Conservation (phyloP, 2,888 invertebrate genomes). For the Coleophora deauratella region DNA sequence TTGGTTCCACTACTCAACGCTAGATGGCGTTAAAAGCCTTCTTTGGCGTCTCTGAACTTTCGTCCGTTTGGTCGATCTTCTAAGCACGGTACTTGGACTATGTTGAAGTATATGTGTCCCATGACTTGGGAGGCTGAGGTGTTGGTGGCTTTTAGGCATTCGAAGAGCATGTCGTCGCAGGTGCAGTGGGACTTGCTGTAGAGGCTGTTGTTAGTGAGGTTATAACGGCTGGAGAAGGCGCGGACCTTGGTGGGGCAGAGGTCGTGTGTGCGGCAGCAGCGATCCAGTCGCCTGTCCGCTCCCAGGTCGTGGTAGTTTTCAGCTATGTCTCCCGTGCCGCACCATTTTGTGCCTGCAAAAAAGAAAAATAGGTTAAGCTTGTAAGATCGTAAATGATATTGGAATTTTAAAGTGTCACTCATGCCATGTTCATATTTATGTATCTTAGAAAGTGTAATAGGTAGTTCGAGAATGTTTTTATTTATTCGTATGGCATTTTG, state of each 20-base stretch:
- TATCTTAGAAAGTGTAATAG: too few relatives aligned
- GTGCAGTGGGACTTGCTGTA: constrained; percentile 92
- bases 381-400: too few relatives aligned
- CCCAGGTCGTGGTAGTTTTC: constrained; percentile 89
- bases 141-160: constrained; percentile 84
- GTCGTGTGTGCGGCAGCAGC: constrained; percentile 93
- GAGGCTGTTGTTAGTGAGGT: constrained; percentile 86
- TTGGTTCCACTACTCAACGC: constrained; percentile 31
- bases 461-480: too few relatives aligned
- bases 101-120: constrained; percentile 90
- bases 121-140: constrained; percentile 83
- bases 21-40: constrained; percentile 61
- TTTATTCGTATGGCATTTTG: too few relatives aligned
- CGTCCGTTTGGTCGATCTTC: constrained; percentile 67
- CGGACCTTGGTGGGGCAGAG: constrained; percentile 88
- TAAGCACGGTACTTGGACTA: constrained; percentile 83
- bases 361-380: too few relatives aligned
- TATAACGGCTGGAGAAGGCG: constrained; percentile 82
- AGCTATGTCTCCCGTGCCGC: constrained; percentile 92
- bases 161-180: constrained; percentile 88
- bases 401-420: too few relatives aligned
- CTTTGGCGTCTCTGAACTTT: constrained; percentile 65
- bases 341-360: constrained; percentile 92
- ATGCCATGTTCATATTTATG: too few relatives aligned
- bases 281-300: constrained; percentile 79